Conservation (phyloP, 2,113 vertebrate genomes). For the Lichenostomus cassidix region DNA sequence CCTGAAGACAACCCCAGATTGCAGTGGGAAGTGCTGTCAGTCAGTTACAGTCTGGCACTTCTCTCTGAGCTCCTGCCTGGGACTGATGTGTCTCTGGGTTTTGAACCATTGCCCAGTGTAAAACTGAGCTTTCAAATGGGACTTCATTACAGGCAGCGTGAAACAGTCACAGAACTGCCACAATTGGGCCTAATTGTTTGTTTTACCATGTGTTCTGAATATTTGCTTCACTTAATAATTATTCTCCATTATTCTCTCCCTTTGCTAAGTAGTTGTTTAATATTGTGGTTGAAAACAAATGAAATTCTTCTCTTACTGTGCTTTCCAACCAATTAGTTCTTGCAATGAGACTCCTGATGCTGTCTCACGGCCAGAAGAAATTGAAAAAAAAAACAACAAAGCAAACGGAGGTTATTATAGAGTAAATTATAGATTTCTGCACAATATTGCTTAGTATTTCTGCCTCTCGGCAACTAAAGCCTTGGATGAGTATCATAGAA, state of each 20-base stretch:
- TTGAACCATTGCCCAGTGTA: constrained; percentile 8
- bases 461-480: constrained; percentile 24
- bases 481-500: neutral
- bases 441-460: neutral
- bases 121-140: neutral
- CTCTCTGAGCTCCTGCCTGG: neutral
- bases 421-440: constrained; percentile 41
- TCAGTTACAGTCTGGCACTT: constrained; percentile 5
- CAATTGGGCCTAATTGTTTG: constrained; percentile 12
- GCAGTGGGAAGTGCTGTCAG: constrained; percentile 43
- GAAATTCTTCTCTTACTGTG: neutral
- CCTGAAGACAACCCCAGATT: neutral
- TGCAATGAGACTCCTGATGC: neutral
- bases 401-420: neutral
- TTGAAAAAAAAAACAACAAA: neutral
- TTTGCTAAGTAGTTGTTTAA: constrained; percentile 20
- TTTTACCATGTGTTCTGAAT: neutral
- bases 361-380: constrained; percentile 31
- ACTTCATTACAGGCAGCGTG: neutral
- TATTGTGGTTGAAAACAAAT: neutral
- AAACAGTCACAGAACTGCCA: neutral
- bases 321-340: constrained; percentile 29
- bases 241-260: neutral
- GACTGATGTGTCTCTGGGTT: neutral
- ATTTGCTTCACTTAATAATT: constrained; percentile 30